phyloP scores from a whole-genome alignment of 2,888 invertebrate species.

The Cryptus armator region DNA sequence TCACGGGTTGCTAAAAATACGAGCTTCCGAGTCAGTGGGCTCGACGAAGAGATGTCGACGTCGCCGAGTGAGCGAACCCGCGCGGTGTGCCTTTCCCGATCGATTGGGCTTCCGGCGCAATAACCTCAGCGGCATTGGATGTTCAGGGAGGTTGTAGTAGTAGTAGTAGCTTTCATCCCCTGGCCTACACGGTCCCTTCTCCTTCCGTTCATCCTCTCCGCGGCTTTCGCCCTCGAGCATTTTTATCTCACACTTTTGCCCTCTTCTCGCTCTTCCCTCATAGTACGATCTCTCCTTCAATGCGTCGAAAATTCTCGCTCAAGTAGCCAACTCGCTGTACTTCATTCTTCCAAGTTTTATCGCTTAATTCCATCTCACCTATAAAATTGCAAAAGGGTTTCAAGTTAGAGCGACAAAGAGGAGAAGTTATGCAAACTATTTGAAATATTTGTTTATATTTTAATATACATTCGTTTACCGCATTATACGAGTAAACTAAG shows the following conservation, averaged over 20 bases:
- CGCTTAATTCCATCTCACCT: constrained; percentile 48
- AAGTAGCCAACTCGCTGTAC: constrained; percentile 47
- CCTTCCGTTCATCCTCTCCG: constrained; percentile 8
- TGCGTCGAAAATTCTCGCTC: constrained; percentile 43
- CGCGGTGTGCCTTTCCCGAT: constrained; percentile 58
- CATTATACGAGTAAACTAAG: neutral
- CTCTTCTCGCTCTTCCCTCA: constrained; percentile 13
- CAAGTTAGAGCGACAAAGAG: neutral
- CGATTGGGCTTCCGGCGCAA: constrained; percentile 70
- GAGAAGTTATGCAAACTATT: neutral
- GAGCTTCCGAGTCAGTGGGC: constrained; percentile 68
- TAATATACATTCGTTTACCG: neutral
- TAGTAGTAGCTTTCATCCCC: constrained; percentile 59
- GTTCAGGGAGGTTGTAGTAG: constrained; percentile 15
- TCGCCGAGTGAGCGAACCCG: constrained; percentile 48
- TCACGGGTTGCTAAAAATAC: constrained; percentile 67
- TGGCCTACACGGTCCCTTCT: constrained; percentile 45
- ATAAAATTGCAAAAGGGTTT: constrained; percentile 22
- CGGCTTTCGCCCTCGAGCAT: constrained; percentile 40
- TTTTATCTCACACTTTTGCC: constrained; percentile 32
- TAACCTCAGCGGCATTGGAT: constrained; percentile 69
- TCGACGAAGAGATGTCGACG: constrained; percentile 65
- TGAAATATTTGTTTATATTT: constrained; percentile 17
- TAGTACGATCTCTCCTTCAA: neutral
- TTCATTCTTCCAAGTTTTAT: constrained; percentile 50